Evolutionary conservation across 2,113 vertebrate species (phyloP), one percentile per base, ranked within the genome.

Genomic region (Cryptotis parvus): DNA sequence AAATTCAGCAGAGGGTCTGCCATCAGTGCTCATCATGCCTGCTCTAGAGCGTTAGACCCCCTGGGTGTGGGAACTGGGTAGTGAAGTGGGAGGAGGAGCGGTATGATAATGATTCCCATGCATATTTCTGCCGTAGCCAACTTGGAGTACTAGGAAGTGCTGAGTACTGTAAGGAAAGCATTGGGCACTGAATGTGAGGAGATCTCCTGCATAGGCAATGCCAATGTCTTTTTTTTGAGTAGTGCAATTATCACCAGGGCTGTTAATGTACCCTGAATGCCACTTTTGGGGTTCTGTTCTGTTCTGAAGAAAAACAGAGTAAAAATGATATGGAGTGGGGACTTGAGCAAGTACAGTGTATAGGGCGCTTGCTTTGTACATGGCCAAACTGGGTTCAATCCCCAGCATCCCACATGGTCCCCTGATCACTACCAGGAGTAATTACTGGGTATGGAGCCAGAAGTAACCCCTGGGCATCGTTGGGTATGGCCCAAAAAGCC

Each of bases 221-320:
- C 55, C 33, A 27, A 72, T 63, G 26, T 61, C 68, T 89, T 83
- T 83, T 92, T 89, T 70, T 86, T 29, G 82, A 94, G 26, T 68
- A 76, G 78, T 65, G 74, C 41, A 14, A 27, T 75, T 16, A 33
- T 86, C 41, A 61, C 75, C 16, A 70, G 39, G 75, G 63, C 27
- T 49, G 29, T 58, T 92, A 49, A 61, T 26, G 74, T 39, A 78
- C 29, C 41, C 43, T 75, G 33, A 79, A 20, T 4, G 58, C 65
- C 1, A 27, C 16, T 72, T 31, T 73, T 4, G 29, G 45, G 41
- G 16, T 74, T 89, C 15, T 33, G 61, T 68, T 84, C 9, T 73
- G 7, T 43, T 84, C 18, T 69, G 37, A 66, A 79, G 3, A n/a
- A 87, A 72, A 87, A 77, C 12, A n/a, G 18, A 91, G 55, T 78